Evolutionary conservation across 2,888 invertebrate species (phyloP).

Genomic region (Apamea epomidion): DNA sequence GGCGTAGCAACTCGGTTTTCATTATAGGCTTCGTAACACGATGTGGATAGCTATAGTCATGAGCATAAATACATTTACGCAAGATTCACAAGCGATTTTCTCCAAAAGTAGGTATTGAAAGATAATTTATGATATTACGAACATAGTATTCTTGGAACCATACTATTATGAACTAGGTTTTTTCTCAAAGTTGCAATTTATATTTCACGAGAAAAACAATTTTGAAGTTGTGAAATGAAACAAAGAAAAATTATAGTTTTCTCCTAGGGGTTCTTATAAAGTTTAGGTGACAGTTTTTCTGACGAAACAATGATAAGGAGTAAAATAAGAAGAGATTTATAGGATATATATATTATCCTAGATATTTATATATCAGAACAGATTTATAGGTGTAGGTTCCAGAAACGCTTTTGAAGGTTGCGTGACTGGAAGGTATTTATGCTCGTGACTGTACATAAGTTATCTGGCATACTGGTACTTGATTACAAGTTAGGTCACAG

Average conservation of each 20-base stretch:
- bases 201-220: background rate
- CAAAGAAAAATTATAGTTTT: no score
- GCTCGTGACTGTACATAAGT: background rate
- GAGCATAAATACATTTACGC: background rate
- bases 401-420: background rate
- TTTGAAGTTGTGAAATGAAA: background rate
- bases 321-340: no score
- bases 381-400: no score
- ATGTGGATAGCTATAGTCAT: background rate
- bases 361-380: no score
- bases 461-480: background rate
- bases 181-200: background rate
- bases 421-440: background rate
- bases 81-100: background rate
- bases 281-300: no score
- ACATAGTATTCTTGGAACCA: background rate
- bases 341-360: no score
- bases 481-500: conserved; percentile 4
- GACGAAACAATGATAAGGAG: no score
- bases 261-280: no score
- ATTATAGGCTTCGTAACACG: conserved; percentile 13
- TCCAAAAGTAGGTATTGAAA: background rate
- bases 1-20: conserved; percentile 7
- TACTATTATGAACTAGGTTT: background rate
- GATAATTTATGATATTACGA: background rate